Evolutionary conservation across 2,797 vertebrate species (phyloP), one percentile per base, ranked within the genome.

Genomic region (Chanos chanos): DNA sequence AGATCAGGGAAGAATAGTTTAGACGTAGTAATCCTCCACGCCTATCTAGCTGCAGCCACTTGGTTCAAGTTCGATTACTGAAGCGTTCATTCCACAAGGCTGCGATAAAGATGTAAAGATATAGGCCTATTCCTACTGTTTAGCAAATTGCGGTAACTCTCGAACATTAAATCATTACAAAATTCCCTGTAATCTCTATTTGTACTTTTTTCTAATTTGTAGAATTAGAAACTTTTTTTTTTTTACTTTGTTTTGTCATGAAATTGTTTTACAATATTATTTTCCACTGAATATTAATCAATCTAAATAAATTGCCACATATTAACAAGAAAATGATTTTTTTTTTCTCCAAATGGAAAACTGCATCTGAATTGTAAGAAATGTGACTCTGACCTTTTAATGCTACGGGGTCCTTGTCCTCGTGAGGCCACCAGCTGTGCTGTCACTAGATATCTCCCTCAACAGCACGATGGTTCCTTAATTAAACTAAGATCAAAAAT

Each of bases 371-470:
- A 34, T n/a, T n/a, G n/a, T 16, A n/a, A n/a, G 49, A 34, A n/a
- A 24, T 4, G 6, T 15, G 50, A 21, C 47, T 39, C 39, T 33
- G 41, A 60, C 25, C 40, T 60, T 30, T 13, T 4, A 50, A 39
- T 19, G 12, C 37, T 56, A 18, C 25, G 45, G 41, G 24, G 33
- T 16, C 16, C 5, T 13, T 50, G 10, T 31, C 51, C 51, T n/a
- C 13, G 18, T 61, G 43, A 22, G 27, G 33, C 36, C 2, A 64
- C 37, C 50, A 28, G 43, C 31, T 37, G 39, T 39, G 37, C 44
- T 64, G 44, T 72, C 64, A 51, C 5, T 15, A 34, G 41, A 10
- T 3, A 37, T 66, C 40, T n/a, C 8, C 28, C 57, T 62, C 50
- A 43, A 9, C 36, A 19, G 9, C 15, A 28, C 6, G 0, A 40